Percentiles rank a stretch among this genome's conserved stretches.
These are phyloP conservation scores for Phenganax subtilis DNA, from an alignment of 92 coral and sea anemone genomes.

Conservation along the genomic window DNA sequence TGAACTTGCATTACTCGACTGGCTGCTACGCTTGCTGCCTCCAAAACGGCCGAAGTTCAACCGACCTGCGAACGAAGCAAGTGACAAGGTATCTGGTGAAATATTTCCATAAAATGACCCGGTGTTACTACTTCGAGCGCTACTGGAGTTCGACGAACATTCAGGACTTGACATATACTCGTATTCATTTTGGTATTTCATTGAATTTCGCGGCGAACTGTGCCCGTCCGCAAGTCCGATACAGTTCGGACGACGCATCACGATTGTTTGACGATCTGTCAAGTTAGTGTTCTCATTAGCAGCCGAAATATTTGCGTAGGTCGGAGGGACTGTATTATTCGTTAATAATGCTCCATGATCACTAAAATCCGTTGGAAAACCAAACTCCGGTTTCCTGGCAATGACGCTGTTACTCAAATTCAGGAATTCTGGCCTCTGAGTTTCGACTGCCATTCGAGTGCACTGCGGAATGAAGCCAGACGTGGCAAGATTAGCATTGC, in stretches of 20 bases:
- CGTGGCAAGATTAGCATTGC: slow-evolving; percentile 5
- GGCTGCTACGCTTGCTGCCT: slow-evolving; percentile 35
- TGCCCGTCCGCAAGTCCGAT: slow-evolving; percentile 13
- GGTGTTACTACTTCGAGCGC: slow-evolving; percentile 26
- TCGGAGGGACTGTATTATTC: not conserved
- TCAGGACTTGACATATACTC: slow-evolving; percentile 41
- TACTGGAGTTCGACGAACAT: slow-evolving; percentile 16
- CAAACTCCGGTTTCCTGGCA: not conserved
- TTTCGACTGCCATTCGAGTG: not conserved
- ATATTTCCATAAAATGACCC: slow-evolving; percentile 12
- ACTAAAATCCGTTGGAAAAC: not conserved
- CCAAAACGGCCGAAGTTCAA: slow-evolving; percentile 25
- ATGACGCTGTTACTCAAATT: not conserved
- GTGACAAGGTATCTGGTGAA: slow-evolving; percentile 23
- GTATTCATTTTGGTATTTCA: slow-evolving; percentile 10
- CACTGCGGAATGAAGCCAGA: not conserved
- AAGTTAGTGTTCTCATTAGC: not conserved
- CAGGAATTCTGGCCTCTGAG: not conserved
- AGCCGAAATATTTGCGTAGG: slow-evolving; percentile 5
- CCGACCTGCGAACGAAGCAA: slow-evolving; percentile 35
- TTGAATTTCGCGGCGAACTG: slow-evolving; percentile 17
- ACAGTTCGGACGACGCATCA: not conserved
- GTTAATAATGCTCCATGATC: not conserved
- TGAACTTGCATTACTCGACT: slow-evolving; percentile 21
- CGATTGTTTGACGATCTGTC: slow-evolving; percentile 24